Evolutionary conservation across 1,140 invertebrate genomes (phyloP).

Genomic region (Leptestheria dahalacensis): DNA sequence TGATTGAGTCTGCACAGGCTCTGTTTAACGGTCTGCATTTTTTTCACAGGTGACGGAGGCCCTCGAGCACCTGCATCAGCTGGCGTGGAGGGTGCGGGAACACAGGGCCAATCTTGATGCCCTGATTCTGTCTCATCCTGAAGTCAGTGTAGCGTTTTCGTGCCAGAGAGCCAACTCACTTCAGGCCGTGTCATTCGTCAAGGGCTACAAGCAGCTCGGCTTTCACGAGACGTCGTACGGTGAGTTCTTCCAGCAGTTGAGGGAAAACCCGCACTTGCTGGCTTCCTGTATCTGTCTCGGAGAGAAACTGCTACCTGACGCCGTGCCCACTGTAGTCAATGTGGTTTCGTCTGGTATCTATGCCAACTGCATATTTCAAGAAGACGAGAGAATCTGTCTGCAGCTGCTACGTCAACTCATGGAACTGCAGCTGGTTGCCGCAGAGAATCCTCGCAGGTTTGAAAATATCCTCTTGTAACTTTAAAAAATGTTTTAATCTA

Average conservation of each 20-base stretch:
- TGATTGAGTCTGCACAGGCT: background rate
- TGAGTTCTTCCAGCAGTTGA: slow-evolving; percentile 58
- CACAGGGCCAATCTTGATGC: slow-evolving; percentile 70
- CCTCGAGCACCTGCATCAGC: slow-evolving; percentile 50
- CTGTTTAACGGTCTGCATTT: slow-evolving; percentile 12
- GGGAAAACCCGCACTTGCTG: slow-evolving; percentile 62
- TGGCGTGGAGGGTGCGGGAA: slow-evolving; percentile 76
- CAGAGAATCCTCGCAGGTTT: slow-evolving; percentile 63
- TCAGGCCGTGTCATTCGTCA: slow-evolving; percentile 65
- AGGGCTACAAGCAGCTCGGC: slow-evolving; percentile 70
- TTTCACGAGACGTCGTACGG: slow-evolving; percentile 59
- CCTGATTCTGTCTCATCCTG: slow-evolving; percentile 54
- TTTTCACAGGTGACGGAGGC: slow-evolving; percentile 37
- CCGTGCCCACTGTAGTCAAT: slow-evolving; percentile 47
- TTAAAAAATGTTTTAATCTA: slow-evolving; percentile 8
- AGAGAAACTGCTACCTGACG: slow-evolving; percentile 44
- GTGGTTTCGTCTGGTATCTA: slow-evolving; percentile 68
- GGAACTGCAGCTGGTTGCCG: slow-evolving; percentile 60
- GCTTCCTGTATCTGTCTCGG: slow-evolving; percentile 63
- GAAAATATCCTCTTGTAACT: slow-evolving; percentile 12
- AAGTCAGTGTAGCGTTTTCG: slow-evolving; percentile 53
- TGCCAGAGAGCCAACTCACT: slow-evolving; percentile 60
- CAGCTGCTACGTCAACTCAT: slow-evolving; percentile 64
- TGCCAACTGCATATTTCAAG: slow-evolving; percentile 57
- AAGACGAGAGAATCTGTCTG: slow-evolving; percentile 65